Percentiles rank a stretch among this genome's conserved stretches.
Evolutionary conservation across 2,888 invertebrate species (phyloP).

Genomic region (Diarsia brunnea): DNA sequence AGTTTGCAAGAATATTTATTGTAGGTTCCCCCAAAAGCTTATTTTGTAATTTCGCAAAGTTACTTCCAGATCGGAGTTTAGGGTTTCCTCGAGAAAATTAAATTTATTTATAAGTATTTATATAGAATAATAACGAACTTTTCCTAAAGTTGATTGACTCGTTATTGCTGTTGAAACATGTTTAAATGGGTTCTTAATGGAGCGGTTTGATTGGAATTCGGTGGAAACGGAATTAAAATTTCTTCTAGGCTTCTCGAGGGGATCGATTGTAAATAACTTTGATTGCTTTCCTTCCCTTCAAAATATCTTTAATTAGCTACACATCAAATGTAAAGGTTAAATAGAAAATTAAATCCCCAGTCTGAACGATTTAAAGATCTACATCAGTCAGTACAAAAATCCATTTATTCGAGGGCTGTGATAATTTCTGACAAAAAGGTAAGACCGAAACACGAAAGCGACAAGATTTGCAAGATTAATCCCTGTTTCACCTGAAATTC

Average conservation of each 20-base stretch:
- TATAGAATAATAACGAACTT: slow-evolving; percentile 34
- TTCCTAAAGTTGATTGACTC: slow-evolving; percentile 21
- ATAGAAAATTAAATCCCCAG: not conserved
- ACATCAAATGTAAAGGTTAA: not conserved
- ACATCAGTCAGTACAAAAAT: slow-evolving; percentile 11
- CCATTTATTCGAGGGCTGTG: slow-evolving; percentile 30
- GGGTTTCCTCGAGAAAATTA: slow-evolving; percentile 12
- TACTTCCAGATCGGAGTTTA: slow-evolving; percentile 13
- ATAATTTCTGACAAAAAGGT: slow-evolving; percentile 45
- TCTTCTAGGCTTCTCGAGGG: not conserved
- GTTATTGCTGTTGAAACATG: slow-evolving; percentile 28
- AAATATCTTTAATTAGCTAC: slow-evolving; percentile 6
- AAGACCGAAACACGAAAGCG: slow-evolving; percentile 29
- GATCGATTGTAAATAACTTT: slow-evolving; percentile 19
- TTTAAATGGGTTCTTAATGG: slow-evolving; percentile 27
- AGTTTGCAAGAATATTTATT: slow-evolving; percentile 58
- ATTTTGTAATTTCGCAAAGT: slow-evolving; percentile 45
- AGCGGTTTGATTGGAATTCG: slow-evolving; percentile 35
- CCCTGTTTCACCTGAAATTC: slow-evolving; percentile 61
- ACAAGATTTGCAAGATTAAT: slow-evolving; percentile 62
- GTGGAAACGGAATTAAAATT: slow-evolving; percentile 26
- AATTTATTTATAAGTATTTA: slow-evolving; percentile 39
- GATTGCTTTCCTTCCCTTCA: slow-evolving; percentile 11
- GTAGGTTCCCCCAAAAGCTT: slow-evolving; percentile 33
- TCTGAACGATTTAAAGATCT: not conserved